Percentiles rank a stretch among this genome's conserved stretches.
These are phyloP conservation scores for Megamerina dolium DNA, from an alignment of 2,888 invertebrate genomes.

Conservation along the genomic window DNA sequence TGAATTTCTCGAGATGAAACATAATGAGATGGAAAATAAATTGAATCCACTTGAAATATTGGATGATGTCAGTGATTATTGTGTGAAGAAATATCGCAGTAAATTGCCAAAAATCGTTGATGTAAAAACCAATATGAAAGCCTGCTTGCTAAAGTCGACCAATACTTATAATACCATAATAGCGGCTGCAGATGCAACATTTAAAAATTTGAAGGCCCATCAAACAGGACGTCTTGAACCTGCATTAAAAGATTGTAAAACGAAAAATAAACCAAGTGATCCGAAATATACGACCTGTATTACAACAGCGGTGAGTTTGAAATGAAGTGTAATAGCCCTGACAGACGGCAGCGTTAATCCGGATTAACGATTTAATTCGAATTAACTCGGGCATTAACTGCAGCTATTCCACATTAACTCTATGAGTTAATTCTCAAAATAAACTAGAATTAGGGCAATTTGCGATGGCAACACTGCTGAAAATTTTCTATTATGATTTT, in stretches of 20 bases:
- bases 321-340: not conserved
- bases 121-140: constrained; percentile 12
- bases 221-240: constrained; percentile 15
- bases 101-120: constrained; percentile 11
- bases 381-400: too few species aligned
- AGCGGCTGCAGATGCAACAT: constrained; percentile 11
- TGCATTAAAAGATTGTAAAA: constrained; percentile 17
- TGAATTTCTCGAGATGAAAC: constrained; percentile 15
- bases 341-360: not conserved
- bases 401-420: too few species aligned
- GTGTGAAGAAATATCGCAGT: constrained; percentile 20
- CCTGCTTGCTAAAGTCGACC: constrained; percentile 14
- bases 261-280: constrained; percentile 13
- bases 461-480: too few species aligned
- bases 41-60: constrained; percentile 20
- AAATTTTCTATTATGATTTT: too few species aligned
- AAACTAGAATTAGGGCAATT: too few species aligned
- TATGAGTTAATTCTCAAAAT: too few species aligned
- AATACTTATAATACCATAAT: constrained; percentile 10
- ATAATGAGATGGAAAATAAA: constrained; percentile 16
- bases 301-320: constrained; percentile 12
- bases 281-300: constrained; percentile 19
- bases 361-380: too few species aligned
- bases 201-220: constrained; percentile 18
- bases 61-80: constrained; percentile 20